These are phyloP conservation scores for Axis porcinus DNA, from an alignment of 2,113 vertebrate species.

Conservation along the genomic window DNA sequence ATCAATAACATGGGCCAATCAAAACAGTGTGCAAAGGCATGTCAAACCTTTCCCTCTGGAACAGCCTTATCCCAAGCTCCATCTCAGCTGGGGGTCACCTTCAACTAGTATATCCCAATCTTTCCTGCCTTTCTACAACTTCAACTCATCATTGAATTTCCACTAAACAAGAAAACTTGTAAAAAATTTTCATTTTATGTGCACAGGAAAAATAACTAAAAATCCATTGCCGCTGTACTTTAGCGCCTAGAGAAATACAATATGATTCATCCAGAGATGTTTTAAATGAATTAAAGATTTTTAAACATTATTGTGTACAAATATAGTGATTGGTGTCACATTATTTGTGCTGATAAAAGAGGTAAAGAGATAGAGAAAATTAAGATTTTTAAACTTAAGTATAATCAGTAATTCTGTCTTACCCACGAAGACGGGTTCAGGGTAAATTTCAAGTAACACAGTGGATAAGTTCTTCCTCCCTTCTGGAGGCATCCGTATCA, in stretches of 20 bases:
- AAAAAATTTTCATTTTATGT: background rate
- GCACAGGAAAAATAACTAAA: background rate
- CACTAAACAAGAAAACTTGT: background rate
- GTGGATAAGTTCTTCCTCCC: background rate
- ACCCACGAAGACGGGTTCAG: background rate
- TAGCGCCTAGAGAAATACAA: background rate
- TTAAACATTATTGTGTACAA: background rate
- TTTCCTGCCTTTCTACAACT: background rate
- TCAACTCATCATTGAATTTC: background rate
- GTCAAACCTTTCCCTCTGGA: background rate
- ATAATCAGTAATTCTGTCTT: background rate
- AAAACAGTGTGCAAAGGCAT: background rate
- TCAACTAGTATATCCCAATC: background rate
- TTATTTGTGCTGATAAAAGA: background rate
- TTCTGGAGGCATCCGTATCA: background rate
- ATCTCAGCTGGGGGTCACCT: background rate
- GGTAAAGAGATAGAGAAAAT: background rate
- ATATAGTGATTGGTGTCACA: background rate
- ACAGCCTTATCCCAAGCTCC: background rate
- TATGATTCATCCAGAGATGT: background rate
- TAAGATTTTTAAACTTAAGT: background rate
- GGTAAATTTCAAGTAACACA: background rate
- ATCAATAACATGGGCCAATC: background rate
- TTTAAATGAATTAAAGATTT: background rate
- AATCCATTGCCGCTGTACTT: background rate